These are phyloP conservation scores for Macrosteles quadrilineatus DNA, from an alignment of 1,140 invertebrate genomes.

Conservation along the genomic window DNA sequence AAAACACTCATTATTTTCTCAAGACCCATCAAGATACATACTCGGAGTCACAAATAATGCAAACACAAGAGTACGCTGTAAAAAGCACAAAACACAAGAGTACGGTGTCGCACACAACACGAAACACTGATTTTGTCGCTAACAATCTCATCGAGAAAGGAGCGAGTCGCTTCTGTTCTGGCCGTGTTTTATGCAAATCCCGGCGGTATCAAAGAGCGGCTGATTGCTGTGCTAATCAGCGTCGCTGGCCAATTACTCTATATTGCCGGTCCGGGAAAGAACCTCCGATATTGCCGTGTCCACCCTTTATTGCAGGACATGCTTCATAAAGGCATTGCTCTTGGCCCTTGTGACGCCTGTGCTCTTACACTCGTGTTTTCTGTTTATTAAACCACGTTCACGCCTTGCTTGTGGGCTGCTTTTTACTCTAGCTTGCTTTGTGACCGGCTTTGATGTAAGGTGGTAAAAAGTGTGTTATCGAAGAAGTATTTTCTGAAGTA, in stretches of 20 bases:
- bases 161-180: background rate
- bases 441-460: too few species aligned
- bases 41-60: too few species aligned
- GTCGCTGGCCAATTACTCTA: background rate
- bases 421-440: too few species aligned
- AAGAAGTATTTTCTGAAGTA: too few species aligned
- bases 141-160: conserved; percentile 18
- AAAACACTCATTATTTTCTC: too few species aligned
- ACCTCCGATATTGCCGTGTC: background rate
- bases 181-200: conserved; percentile 32
- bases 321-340: conserved; percentile 7
- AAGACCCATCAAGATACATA: too few species aligned
- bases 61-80: too few species aligned
- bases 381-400: conserved; percentile 15
- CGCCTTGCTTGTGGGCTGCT: too few species aligned
- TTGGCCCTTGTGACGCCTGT: background rate
- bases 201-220: conserved; percentile 30
- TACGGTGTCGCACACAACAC: background rate
- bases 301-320: background rate
- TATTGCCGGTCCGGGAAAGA: background rate
- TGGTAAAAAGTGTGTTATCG: too few species aligned
- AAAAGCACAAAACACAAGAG: too few species aligned
- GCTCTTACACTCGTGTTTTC: background rate
- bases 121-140: conserved; percentile 11
- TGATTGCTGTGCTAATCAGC: conserved; percentile 31